Evolutionary conservation across 2,113 vertebrate genomes (phyloP).

Genomic region (Gadus macrocephalus): DNA sequence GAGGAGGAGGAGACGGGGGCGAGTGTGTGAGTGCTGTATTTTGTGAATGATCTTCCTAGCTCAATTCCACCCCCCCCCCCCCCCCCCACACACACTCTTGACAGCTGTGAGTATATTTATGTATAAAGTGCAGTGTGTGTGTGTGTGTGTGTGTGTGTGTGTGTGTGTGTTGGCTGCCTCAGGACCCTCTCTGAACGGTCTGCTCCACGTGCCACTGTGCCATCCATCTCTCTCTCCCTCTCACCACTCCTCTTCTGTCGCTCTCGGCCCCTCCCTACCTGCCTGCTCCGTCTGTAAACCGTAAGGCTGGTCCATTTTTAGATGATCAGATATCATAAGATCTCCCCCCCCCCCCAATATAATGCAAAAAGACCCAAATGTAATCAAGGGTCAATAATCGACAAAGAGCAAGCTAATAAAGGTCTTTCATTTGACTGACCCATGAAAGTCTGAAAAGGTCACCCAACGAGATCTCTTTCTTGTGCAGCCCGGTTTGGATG

Average conservation of each 20-base stretch:
- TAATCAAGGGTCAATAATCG: too few relatives aligned
- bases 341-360: too few relatives aligned
- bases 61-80: too few relatives aligned
- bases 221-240: conserved; percentile 47
- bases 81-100: conserved; percentile 16
- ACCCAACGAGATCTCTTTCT: too few relatives aligned
- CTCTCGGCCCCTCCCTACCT: neutral
- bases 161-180: conserved; percentile 29
- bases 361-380: too few relatives aligned
- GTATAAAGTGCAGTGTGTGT: conserved; percentile 42
- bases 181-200: conserved; percentile 50
- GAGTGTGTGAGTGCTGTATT: conserved; percentile 33
- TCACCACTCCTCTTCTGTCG: neutral
- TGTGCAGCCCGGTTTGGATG: too few relatives aligned
- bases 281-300: too few relatives aligned
- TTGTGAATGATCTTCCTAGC: conserved; percentile 73
- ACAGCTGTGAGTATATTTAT: conserved; percentile 69
- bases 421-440: too few relatives aligned
- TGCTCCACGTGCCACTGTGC: conserved; percentile 58
- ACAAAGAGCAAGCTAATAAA: too few relatives aligned
- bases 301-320: too few relatives aligned
- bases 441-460: too few relatives aligned
- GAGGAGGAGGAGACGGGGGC: conserved; percentile 29
- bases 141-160: neutral
- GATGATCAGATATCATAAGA: too few relatives aligned